Base-by-base conservation (phyloP, 2,113 vertebrate species). In the Saiga tatarica region DNA sequence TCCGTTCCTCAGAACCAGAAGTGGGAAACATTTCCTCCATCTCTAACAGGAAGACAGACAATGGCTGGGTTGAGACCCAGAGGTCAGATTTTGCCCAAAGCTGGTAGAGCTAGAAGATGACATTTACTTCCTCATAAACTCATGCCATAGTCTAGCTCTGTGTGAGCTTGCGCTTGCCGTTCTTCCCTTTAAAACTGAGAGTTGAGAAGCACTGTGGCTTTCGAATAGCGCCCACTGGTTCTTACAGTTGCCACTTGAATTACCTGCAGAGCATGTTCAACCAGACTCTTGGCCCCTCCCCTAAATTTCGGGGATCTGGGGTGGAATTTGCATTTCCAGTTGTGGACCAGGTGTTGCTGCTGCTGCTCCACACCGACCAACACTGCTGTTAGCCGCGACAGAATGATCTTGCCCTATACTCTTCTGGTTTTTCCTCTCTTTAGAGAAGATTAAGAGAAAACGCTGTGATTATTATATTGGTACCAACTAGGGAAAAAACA, bases 211-310 rank as follows among this genome's bases (percentile, higher is more conserved):
- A 13, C 19, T 12, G 15, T 36, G 7, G 47, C 23, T 86, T 60
- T 55, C 25, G 15, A 53, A 5, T 42, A 4, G 67, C 42, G 6
- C 33, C 39, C 14, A 26, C 12, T 0, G 26, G 7, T n/a, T 55
- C 67, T 52, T 33, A 47, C 52, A 92, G 59, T 25, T 26, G 36
- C 17, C 28, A 4, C 47, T 11, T 4, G 25, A 47, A 26, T n/a
- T 28, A 10, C 6, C 39, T 19, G 9, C n/a, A 12, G n/a, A 15
- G 0, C 21, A 62, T 42, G 33, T 60, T n/a, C 9, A 33, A 33
- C 25, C 55, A 26, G 42, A 4, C 6, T 16, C 21, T 19, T 0
- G 26, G 39, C 8, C 9, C 1, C n/a, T 3, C 5, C 25, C 6
- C 6, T 45, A 6, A 15, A 36, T 19, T 55, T 36, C 36, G 10